These are phyloP conservation scores for Eilema caniola DNA, from an alignment of 2,888 invertebrate species.

Conservation along the genomic window DNA sequence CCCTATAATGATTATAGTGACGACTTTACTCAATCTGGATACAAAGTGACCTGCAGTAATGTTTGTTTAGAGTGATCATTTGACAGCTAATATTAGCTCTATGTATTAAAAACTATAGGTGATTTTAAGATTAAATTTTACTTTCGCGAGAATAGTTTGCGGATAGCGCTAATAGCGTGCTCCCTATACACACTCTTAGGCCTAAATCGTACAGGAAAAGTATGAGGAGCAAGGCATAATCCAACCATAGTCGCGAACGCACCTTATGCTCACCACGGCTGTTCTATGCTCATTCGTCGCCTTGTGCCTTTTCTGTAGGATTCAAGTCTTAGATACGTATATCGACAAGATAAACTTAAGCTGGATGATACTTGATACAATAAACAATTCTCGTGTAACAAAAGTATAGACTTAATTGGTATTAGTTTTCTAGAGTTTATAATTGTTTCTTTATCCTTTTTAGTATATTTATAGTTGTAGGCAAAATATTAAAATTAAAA, in stretches of 20 bases:
- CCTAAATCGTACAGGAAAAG: no score
- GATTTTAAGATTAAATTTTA: slow-evolving; percentile 10
- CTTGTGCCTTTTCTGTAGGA: no score
- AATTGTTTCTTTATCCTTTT: slow-evolving; percentile 31
- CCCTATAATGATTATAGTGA: slow-evolving; percentile 25
- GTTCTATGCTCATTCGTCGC: no score
- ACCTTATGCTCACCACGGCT: no score
- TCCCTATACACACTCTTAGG: neutral
- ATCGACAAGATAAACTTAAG: neutral
- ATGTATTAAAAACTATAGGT: slow-evolving; percentile 27
- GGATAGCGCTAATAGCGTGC: neutral
- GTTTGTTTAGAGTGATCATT: slow-evolving; percentile 23
- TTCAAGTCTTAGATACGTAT: neutral
- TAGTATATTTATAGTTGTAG: slow-evolving; percentile 44
- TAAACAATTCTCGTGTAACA: neutral
- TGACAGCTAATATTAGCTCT: slow-evolving; percentile 10
- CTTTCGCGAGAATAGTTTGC: neutral
- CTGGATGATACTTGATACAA: neutral
- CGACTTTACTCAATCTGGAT: slow-evolving; percentile 21
- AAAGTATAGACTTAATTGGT: slow-evolving; percentile 18
- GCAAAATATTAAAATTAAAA: slow-evolving; percentile 44
- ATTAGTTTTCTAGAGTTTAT: slow-evolving; percentile 34
- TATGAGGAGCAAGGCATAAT: no score
- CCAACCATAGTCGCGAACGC: no score
- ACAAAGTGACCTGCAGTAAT: slow-evolving; percentile 28